These are phyloP conservation scores for Heliconius ismenius DNA, from an alignment of 2,888 invertebrate genomes.

Conservation along the genomic window DNA sequence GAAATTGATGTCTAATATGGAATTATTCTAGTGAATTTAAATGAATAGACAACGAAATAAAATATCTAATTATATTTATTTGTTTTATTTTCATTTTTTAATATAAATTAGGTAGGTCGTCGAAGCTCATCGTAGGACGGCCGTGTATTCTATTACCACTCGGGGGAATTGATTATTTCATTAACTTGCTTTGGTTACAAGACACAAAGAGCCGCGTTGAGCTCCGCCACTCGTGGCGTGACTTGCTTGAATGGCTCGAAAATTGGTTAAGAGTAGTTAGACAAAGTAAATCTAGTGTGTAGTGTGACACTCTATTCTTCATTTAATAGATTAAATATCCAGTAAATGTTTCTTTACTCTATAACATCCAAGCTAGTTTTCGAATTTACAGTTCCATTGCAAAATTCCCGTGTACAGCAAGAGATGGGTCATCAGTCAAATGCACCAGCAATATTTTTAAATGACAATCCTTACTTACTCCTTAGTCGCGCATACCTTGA, in stretches of 20 bases:
- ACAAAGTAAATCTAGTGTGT: no score
- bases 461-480: no score
- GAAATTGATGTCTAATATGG: constrained; percentile 37
- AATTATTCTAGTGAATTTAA: constrained; percentile 37
- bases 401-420: no score
- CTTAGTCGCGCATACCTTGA: no score
- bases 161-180: background rate
- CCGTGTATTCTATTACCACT: background rate
- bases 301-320: no score
- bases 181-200: background rate
- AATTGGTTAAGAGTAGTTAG: background rate
- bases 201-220: background rate
- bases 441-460: no score
- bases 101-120: background rate
- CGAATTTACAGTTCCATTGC: no score
- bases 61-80: constrained; percentile 31
- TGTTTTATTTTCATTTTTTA: constrained; percentile 15
- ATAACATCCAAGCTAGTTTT: no score
- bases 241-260: no score
- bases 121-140: background rate
- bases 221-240: background rate
- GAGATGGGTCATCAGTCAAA: no score
- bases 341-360: no score
- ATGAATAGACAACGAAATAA: constrained; percentile 46
- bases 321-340: no score